Evolutionary conservation across 2,113 vertebrate genomes (phyloP).

Genomic region (Hoplias malabaricus): DNA sequence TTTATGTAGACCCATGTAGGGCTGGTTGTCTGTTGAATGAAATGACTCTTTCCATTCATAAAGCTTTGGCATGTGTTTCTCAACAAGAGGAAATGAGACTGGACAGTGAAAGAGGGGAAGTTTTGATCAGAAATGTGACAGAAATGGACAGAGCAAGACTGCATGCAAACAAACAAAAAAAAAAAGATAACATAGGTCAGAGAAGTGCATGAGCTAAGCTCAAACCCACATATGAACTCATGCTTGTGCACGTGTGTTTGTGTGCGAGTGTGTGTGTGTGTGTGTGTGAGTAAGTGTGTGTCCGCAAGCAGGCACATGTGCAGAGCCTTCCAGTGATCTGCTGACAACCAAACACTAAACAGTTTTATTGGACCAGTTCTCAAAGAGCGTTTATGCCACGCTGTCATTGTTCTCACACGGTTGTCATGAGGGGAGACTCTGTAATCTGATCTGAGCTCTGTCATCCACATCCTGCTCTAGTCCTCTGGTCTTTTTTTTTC

Average conservation of each 20-base stretch:
- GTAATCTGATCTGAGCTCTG: not conserved
- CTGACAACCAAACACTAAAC: conserved; percentile 31
- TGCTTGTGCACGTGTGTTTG: not conserved
- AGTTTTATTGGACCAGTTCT: conserved; percentile 11
- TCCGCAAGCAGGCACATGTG: not conserved
- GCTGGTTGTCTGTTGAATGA: conserved; percentile 37
- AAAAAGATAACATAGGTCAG: not conserved
- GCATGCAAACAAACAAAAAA: not conserved
- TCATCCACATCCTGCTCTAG: not conserved
- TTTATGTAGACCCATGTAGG: not conserved
- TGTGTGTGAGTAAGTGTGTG: not conserved
- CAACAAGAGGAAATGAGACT: conserved; percentile 36
- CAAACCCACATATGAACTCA: not conserved
- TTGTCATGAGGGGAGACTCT: not conserved
- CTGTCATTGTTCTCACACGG: not conserved
- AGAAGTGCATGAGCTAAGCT: not conserved
- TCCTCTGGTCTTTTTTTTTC: not conserved
- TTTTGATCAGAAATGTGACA: not conserved
- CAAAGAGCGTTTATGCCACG: conserved; percentile 30
- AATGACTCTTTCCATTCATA: conserved; percentile 40
- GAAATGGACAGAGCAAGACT: conserved; percentile 1
- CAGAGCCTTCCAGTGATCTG: not conserved
- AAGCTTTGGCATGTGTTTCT: conserved; percentile 15
- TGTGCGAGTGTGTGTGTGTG: not conserved
- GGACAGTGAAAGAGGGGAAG: conserved; percentile 24